These are phyloP conservation scores for Paramuricea clavata DNA, from an alignment of 92 coral and sea anemone species.

Conservation along the genomic window DNA sequence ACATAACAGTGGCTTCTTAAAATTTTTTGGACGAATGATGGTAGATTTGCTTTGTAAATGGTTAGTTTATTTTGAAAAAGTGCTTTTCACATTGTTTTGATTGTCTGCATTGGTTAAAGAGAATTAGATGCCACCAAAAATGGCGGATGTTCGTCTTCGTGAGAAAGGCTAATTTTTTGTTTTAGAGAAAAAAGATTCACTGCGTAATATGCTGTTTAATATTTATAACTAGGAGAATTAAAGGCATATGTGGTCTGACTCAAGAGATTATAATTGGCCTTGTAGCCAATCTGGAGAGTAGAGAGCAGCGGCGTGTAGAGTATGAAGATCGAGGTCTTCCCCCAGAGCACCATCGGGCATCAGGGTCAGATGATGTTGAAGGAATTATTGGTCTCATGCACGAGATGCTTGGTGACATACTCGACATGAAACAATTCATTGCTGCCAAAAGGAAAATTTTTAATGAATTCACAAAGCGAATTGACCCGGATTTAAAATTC, in stretches of 20 bases:
- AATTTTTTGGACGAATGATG: too few species aligned
- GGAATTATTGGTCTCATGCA: conserved; percentile 63
- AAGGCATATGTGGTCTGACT: conserved; percentile 12
- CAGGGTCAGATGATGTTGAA: neutral
- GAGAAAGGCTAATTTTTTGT: too few species aligned
- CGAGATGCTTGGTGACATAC: conserved; percentile 31
- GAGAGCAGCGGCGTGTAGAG: conserved; percentile 1
- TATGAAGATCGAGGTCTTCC: neutral
- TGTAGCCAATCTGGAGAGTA: neutral
- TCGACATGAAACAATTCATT: too few species aligned
- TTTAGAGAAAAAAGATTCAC: neutral
- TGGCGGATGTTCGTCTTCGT: too few species aligned
- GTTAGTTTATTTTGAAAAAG: too few species aligned
- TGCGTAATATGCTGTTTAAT: neutral
- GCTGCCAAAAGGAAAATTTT: conserved; percentile 52
- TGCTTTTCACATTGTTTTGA: too few species aligned
- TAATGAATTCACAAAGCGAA: conserved; percentile 70
- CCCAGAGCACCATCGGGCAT: neutral
- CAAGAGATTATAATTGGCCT: neutral
- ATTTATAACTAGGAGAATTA: neutral
- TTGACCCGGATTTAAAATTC: conserved; percentile 61
- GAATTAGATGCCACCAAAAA: too few species aligned
- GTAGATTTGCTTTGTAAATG: too few species aligned
- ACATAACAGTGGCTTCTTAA: too few species aligned
- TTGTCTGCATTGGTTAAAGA: too few species aligned